Evolutionary conservation across 2,797 vertebrate genomes (phyloP).

Genomic region (Picus viridis): DNA sequence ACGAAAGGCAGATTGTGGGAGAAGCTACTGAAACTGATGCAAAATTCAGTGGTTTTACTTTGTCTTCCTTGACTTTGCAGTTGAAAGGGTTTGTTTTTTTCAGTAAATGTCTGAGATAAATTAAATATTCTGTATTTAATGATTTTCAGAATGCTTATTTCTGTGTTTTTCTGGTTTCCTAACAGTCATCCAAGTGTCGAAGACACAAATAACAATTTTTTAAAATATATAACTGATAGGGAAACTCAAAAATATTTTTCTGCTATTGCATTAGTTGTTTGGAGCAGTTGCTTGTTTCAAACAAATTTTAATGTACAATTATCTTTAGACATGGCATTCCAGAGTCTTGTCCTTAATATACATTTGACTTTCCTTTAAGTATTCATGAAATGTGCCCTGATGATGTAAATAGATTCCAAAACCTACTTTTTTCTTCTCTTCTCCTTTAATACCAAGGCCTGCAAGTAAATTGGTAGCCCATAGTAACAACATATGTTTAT

Average conservation of each 20-base stretch:
- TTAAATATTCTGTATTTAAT: slow-evolving; percentile 15
- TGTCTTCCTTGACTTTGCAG: neutral
- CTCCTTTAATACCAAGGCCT: slow-evolving; percentile 52
- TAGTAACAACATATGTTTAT: slow-evolving; percentile 80
- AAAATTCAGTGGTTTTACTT: neutral
- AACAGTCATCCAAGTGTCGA: slow-evolving; percentile 27
- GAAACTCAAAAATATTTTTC: slow-evolving; percentile 37
- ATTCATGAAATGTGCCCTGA: slow-evolving; percentile 60
- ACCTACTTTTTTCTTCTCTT: neutral
- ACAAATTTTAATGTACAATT: slow-evolving; percentile 38
- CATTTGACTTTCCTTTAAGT: slow-evolving; percentile 50
- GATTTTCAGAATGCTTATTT: slow-evolving; percentile 36
- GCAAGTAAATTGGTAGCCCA: slow-evolving; percentile 73
- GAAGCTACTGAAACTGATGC: neutral
- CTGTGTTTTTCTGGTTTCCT: slow-evolving; percentile 7
- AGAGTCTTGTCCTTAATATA: neutral
- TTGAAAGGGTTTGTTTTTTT: neutral
- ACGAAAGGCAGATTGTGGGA: slow-evolving; percentile 15
- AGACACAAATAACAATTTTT: slow-evolving; percentile 9
- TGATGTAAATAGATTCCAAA: slow-evolving; percentile 61
- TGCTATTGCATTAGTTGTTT: neutral
- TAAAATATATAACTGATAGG: neutral
- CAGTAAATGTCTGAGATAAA: neutral
- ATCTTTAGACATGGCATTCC: slow-evolving; percentile 34
- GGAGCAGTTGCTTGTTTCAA: slow-evolving; percentile 31